These are phyloP conservation scores for Eurystomus gularis DNA, from an alignment of 2,113 vertebrate species.

Conservation along the genomic window DNA sequence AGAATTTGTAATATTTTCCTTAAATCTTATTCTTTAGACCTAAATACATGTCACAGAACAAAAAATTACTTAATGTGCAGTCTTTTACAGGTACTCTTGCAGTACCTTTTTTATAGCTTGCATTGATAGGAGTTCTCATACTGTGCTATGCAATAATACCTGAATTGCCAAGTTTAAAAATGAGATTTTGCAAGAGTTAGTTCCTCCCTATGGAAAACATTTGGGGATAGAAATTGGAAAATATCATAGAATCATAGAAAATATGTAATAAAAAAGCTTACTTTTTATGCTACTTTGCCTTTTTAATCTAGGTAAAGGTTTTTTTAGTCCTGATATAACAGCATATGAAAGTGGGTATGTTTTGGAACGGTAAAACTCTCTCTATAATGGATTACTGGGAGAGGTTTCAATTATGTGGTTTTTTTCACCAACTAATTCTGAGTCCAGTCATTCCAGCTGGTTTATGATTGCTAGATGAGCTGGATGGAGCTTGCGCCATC, in stretches of 20 bases:
- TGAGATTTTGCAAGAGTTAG: neutral
- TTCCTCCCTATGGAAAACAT: neutral
- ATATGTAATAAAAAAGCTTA: neutral
- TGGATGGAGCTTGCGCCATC: neutral
- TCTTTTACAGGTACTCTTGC: neutral
- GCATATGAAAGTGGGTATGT: neutral
- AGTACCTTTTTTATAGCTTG: neutral
- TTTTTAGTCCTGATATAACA: neutral
- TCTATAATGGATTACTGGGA: neutral
- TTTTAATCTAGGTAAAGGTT: neutral
- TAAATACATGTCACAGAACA: neutral
- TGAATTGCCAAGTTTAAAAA: neutral
- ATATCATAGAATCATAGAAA: no score
- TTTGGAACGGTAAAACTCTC: neutral
- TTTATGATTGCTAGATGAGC: neutral
- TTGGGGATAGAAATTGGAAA: neutral
- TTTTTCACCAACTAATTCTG: neutral
- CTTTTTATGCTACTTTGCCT: neutral
- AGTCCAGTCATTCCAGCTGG: slow-evolving; percentile 18
- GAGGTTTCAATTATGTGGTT: neutral
- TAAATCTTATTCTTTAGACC: neutral
- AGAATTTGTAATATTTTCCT: neutral
- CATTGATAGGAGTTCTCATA: neutral
- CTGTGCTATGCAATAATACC: neutral
- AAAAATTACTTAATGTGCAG: neutral